Evolutionary conservation across 2,113 vertebrate genomes (phyloP).

Genomic region (Oxygymnocypris stewartii): DNA sequence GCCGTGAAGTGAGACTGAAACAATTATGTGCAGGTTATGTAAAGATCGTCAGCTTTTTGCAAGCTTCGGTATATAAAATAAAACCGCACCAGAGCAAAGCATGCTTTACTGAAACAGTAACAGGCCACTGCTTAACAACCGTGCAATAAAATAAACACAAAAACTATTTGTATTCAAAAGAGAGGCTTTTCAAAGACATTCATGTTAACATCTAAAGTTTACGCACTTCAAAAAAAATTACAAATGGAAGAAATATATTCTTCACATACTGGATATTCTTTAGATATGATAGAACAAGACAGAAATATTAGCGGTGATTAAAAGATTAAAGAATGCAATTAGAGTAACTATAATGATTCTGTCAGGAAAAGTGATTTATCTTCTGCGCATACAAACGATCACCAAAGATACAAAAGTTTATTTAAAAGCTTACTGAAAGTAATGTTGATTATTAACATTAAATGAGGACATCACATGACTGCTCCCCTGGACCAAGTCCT

Average conservation of each 20-base stretch:
- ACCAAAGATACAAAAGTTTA: background rate
- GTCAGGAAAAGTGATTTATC: background rate
- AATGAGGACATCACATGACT: background rate
- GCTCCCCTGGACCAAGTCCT: background rate
- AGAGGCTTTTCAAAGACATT: background rate
- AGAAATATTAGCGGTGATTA: conserved; percentile 28
- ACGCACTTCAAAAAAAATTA: background rate
- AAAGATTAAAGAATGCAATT: conserved; percentile 66
- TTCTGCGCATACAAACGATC: background rate
- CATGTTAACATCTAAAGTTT: background rate
- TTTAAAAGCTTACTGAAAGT: background rate
- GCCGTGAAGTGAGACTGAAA: background rate
- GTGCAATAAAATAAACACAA: background rate
- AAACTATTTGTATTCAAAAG: background rate
- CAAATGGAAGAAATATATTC: background rate
- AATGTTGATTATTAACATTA: conserved; percentile 13
- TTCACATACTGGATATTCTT: background rate
- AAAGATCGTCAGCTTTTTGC: conserved; percentile 1
- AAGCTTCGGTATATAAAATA: background rate
- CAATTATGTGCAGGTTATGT: conserved; percentile 17
- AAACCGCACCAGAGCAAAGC: background rate
- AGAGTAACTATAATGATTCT: conserved; percentile 66
- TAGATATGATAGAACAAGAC: background rate
- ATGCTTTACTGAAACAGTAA: background rate
- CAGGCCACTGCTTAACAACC: background rate